These are phyloP conservation scores for Apoda limacodes DNA, from an alignment of 2,888 invertebrate genomes.

Conservation along the genomic window DNA sequence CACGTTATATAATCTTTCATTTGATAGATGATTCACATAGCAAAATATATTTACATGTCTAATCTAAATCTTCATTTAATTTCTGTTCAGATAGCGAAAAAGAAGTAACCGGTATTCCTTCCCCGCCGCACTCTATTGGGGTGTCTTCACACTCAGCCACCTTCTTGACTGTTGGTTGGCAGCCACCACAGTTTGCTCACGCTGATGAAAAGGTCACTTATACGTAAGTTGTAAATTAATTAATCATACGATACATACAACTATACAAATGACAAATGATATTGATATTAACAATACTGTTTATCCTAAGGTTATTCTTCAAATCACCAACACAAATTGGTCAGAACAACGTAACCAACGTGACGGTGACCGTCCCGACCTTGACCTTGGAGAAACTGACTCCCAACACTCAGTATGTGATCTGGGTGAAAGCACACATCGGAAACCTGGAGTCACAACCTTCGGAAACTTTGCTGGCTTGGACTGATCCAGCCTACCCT, in stretches of 20 bases:
- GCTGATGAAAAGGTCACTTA: slow-evolving; percentile 83
- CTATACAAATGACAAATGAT: too few relatives aligned
- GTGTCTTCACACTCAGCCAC: slow-evolving; percentile 85
- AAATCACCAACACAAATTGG: slow-evolving; percentile 68
- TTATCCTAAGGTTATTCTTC: slow-evolving; percentile 71
- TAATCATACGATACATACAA: not conserved
- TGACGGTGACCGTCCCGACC: slow-evolving; percentile 77
- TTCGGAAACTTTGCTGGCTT: slow-evolving; percentile 85
- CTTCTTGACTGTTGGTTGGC: slow-evolving; percentile 86
- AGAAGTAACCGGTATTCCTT: slow-evolving; percentile 76
- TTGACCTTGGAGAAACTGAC: slow-evolving; percentile 77
- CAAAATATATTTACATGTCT: too few relatives aligned
- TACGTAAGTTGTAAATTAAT: slow-evolving; percentile 71
- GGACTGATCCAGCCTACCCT: slow-evolving; percentile 90
- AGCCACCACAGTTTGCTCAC: slow-evolving; percentile 85
- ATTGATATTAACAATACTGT: not conserved
- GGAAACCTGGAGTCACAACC: slow-evolving; percentile 78
- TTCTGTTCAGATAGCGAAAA: slow-evolving; percentile 28
- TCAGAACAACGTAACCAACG: slow-evolving; percentile 71
- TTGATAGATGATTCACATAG: too few relatives aligned
- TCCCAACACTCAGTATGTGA: slow-evolving; percentile 86
- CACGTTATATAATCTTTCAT: too few relatives aligned
- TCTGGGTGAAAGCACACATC: slow-evolving; percentile 79
- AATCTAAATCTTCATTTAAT: too few relatives aligned
- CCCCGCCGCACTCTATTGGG: slow-evolving; percentile 83